phyloP scores from a whole-genome alignment of 2,113 vertebrate species.

The Opisthocomus hoazin region DNA sequence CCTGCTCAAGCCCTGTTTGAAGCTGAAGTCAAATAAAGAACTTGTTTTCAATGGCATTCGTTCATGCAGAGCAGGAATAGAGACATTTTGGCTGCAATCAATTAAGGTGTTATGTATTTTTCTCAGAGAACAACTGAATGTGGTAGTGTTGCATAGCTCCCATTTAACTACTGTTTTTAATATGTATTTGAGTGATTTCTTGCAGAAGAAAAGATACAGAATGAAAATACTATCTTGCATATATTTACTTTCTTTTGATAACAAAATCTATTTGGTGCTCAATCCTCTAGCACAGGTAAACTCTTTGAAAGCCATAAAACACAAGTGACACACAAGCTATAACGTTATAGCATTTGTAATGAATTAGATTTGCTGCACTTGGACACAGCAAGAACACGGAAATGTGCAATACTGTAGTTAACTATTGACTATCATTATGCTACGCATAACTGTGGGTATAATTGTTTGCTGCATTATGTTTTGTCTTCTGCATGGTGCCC shows the following conservation, averaged over 20 bases:
- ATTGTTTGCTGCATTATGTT: background rate
- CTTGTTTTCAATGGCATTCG: background rate
- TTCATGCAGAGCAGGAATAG: background rate
- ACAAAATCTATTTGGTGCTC: background rate
- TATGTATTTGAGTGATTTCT: background rate
- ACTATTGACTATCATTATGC: background rate
- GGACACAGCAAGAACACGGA: background rate
- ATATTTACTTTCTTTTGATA: background rate
- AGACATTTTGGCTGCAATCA: background rate
- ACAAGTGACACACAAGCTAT: background rate
- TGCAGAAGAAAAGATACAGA: background rate
- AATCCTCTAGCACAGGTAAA: background rate
- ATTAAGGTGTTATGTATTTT: background rate
- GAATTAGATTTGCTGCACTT: background rate
- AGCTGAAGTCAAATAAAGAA: background rate
- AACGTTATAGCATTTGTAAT: background rate
- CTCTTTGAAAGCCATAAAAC: background rate
- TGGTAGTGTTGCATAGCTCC: background rate
- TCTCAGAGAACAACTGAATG: background rate
- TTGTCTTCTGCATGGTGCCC: background rate
- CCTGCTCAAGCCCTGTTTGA: background rate
- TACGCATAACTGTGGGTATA: background rate
- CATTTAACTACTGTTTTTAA: background rate
- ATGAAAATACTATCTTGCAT: background rate
- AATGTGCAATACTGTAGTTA: background rate